Percentiles rank a stretch among this genome's conserved stretches.
These are phyloP conservation scores for Epizoanthus scotinus DNA, from an alignment of 92 coral and sea anemone genomes.

Conservation along the genomic window DNA sequence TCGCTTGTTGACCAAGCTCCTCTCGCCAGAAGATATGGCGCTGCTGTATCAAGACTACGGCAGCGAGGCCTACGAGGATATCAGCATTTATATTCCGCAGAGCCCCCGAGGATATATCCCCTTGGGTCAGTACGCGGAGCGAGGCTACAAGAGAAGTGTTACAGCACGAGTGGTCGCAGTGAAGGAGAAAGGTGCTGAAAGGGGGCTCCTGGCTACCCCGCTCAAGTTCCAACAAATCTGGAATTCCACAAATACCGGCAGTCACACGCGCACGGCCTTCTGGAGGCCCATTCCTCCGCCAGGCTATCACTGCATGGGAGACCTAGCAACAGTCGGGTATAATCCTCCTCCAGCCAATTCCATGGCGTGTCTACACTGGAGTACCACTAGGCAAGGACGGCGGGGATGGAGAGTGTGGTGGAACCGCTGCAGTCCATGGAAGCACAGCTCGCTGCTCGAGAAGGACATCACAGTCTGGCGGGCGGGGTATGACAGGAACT, in stretches of 20 bases:
- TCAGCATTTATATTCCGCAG: slow-evolving; percentile 78
- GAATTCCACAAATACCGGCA: slow-evolving; percentile 45
- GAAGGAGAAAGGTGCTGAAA: slow-evolving; percentile 58
- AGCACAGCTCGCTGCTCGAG: slow-evolving; percentile 22
- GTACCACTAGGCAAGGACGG: slow-evolving; percentile 57
- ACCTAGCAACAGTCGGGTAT: slow-evolving; percentile 59
- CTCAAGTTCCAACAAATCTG: slow-evolving; percentile 63
- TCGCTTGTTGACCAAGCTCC: slow-evolving; percentile 45
- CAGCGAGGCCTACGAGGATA: slow-evolving; percentile 59
- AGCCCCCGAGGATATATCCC: slow-evolving; percentile 71
- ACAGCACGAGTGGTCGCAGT: slow-evolving; percentile 61
- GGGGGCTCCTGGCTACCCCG: slow-evolving; percentile 61
- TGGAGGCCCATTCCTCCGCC: slow-evolving; percentile 87
- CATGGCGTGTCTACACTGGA: slow-evolving; percentile 81
- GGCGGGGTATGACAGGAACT: slow-evolving; percentile 49
- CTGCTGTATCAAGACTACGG: slow-evolving; percentile 58
- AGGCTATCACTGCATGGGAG: slow-evolving; percentile 82
- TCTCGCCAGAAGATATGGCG: slow-evolving; percentile 61
- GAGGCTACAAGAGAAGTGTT: slow-evolving; percentile 31
- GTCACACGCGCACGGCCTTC: slow-evolving; percentile 29
- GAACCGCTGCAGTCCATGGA: slow-evolving; percentile 56
- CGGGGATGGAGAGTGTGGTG: slow-evolving; percentile 74
- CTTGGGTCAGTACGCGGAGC: slow-evolving; percentile 74
- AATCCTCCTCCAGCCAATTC: slow-evolving; percentile 50
- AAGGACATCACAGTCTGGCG: slow-evolving; percentile 74